Evolutionary conservation across 1,140 invertebrate genomes (phyloP).

Genomic region (Hypsibius dujardini): DNA sequence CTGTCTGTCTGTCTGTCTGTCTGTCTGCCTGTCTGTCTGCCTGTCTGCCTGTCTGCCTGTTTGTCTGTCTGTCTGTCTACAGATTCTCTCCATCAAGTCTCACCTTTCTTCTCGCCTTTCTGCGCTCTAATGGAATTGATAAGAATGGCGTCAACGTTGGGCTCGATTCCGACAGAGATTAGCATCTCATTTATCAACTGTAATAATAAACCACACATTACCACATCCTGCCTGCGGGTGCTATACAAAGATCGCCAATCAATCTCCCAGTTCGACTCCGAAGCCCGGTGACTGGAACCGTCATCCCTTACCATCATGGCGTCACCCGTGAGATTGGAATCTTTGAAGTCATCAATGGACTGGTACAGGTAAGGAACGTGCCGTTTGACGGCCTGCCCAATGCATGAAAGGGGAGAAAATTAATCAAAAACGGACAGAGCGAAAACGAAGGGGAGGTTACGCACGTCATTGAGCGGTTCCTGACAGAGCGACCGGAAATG

Average conservation of each 20-base stretch:
- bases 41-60: too few relatives aligned
- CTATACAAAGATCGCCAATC: background rate
- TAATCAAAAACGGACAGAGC: background rate
- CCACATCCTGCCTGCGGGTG: too few relatives aligned
- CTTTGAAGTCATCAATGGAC: constrained; percentile 81
- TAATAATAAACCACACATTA: constrained; percentile 21
- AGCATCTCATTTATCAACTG: constrained; percentile 86
- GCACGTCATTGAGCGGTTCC: constrained; percentile 74
- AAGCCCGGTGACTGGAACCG: background rate
- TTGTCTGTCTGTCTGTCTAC: background rate
- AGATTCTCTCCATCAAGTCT: background rate
- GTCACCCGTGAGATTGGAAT: constrained; percentile 73
- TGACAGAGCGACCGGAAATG: constrained; percentile 83
- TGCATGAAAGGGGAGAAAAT: too few relatives aligned
- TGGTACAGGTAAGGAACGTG: constrained; percentile 89
- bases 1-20: too few relatives aligned
- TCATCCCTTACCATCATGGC: constrained; percentile 46
- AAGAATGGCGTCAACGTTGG: constrained; percentile 83
- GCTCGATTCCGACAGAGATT: constrained; percentile 73
- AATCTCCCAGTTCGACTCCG: background rate
- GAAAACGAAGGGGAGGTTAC: constrained; percentile 22
- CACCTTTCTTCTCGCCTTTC: constrained; percentile 46
- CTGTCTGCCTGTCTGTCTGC: too few relatives aligned
- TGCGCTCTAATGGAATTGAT: constrained; percentile 64
- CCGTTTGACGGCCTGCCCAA: constrained; percentile 48